Percentiles rank a stretch among this genome's conserved stretches.
Conservation (phyloP, 2,888 invertebrate species). For the Ypsolopha scabrella region DNA sequence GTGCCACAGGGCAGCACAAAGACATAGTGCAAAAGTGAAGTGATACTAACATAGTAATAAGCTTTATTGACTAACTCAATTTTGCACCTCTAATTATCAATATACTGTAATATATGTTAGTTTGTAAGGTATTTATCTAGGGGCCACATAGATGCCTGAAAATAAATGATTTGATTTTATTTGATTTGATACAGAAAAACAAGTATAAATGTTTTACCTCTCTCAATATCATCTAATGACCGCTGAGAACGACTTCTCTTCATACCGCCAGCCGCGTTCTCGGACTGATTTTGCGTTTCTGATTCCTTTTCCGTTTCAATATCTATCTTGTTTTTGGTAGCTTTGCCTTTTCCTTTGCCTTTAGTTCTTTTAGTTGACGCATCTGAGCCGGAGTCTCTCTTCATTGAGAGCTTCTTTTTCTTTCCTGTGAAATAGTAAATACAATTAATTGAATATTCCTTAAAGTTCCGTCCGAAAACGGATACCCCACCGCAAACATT, state of each 20-base stretch:
- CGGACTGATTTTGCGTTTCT: neutral
- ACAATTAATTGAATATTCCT: neutral
- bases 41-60: too few relatives aligned
- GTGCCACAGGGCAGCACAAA: too few relatives aligned
- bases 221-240: slow-evolving; percentile 44
- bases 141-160: too few relatives aligned
- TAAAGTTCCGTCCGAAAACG: too few relatives aligned
- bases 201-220: slow-evolving; percentile 26
- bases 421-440: slow-evolving; percentile 25
- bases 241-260: slow-evolving; percentile 52
- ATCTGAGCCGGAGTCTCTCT: slow-evolving; percentile 13
- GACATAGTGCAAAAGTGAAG: too few relatives aligned
- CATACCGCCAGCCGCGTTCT: slow-evolving; percentile 20
- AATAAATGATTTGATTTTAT: too few relatives aligned
- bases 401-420: slow-evolving; percentile 43
- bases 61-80: too few relatives aligned
- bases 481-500: too few relatives aligned
- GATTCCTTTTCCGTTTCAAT: slow-evolving; percentile 20
- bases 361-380: slow-evolving; percentile 15
- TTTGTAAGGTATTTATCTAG: too few relatives aligned
- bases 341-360: slow-evolving; percentile 13
- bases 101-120: too few relatives aligned
- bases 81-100: too few relatives aligned
- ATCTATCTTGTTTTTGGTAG: slow-evolving; percentile 7
- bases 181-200: too few relatives aligned